Evolutionary conservation across 1,140 invertebrate species (phyloP).

Genomic region (Centruroides vittatus): DNA sequence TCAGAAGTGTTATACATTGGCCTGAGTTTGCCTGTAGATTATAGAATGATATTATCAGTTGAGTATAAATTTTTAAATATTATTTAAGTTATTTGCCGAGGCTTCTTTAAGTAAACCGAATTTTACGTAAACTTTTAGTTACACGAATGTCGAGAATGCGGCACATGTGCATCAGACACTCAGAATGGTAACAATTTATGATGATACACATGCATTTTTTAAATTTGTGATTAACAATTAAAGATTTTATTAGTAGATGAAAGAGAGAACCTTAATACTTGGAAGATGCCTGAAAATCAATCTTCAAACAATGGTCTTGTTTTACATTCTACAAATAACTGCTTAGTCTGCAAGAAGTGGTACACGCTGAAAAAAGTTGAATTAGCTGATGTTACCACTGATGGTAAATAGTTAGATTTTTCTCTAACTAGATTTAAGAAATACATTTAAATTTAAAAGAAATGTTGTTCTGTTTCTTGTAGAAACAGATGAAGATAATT

Average conservation of each 20-base stretch:
- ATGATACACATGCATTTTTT: too few species aligned
- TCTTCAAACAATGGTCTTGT: constrained; percentile 2
- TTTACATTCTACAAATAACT: constrained; percentile 1
- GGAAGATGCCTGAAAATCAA: not conserved
- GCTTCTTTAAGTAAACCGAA: too few species aligned
- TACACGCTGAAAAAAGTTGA: not conserved
- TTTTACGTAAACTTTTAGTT: too few species aligned
- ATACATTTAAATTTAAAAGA: not conserved
- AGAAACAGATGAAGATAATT: not conserved
- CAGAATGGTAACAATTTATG: too few species aligned
- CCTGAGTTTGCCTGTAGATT: constrained; percentile 27
- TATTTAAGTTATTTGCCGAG: too few species aligned
- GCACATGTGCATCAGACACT: too few species aligned
- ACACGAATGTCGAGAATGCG: too few species aligned
- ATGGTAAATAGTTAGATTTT: not conserved
- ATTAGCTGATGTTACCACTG: too few species aligned
- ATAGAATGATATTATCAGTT: constrained; percentile 30
- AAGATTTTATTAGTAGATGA: too few species aligned
- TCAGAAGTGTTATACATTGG: not conserved
- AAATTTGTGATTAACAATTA: too few species aligned
- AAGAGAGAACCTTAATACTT: not conserved
- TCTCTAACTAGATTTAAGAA: not conserved
- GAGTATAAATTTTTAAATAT: not conserved
- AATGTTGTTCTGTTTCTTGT: not conserved
- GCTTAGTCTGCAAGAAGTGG: constrained; percentile 5